Evolutionary conservation across 2,888 invertebrate species (phyloP).

Genomic region (Proisotoma minuta): DNA sequence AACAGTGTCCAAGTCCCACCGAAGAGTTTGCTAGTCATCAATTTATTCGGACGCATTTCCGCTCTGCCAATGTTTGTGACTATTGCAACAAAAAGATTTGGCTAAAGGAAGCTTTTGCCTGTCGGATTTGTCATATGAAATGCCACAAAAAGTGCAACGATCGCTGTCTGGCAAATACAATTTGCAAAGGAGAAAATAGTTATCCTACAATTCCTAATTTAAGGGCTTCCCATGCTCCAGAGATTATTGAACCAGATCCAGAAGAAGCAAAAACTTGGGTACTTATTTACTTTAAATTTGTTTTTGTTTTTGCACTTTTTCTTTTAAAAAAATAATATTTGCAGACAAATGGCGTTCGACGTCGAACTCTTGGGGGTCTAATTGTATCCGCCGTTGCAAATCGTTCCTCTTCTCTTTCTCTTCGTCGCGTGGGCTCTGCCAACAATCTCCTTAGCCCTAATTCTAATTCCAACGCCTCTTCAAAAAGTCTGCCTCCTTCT

Average conservation of each 20-base stretch:
- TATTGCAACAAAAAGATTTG: constrained; percentile 95
- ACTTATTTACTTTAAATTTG: too few relatives aligned
- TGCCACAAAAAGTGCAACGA: constrained; percentile 94
- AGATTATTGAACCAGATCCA: constrained; percentile 8
- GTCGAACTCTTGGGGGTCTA: constrained; percentile 42
- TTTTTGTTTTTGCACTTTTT: too few relatives aligned
- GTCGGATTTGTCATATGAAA: constrained; percentile 79
- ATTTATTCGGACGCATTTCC: constrained; percentile 82
- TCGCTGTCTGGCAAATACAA: constrained; percentile 71
- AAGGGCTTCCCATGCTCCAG: constrained; percentile 11
- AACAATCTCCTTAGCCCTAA: constrained; percentile 63
- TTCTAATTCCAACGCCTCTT: constrained; percentile 36
- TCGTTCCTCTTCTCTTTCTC: constrained; percentile 37
- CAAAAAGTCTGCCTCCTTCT: constrained; percentile 50
- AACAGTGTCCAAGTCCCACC: constrained; percentile 52
- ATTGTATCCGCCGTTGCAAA: constrained; percentile 44
- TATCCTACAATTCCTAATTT: constrained; percentile 14
- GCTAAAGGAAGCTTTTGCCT: constrained; percentile 92
- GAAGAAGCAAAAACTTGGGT: too few relatives aligned
- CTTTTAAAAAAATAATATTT: too few relatives aligned
- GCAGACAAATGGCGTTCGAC: constrained; percentile 15
- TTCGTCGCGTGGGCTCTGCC: constrained; percentile 63
- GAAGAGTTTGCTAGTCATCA: constrained; percentile 53
- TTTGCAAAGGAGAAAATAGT: constrained; percentile 53
- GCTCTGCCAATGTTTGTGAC: constrained; percentile 82